Conservation (phyloP, 2,888 invertebrate genomes). For the Bembecia ichneumoniformis region DNA sequence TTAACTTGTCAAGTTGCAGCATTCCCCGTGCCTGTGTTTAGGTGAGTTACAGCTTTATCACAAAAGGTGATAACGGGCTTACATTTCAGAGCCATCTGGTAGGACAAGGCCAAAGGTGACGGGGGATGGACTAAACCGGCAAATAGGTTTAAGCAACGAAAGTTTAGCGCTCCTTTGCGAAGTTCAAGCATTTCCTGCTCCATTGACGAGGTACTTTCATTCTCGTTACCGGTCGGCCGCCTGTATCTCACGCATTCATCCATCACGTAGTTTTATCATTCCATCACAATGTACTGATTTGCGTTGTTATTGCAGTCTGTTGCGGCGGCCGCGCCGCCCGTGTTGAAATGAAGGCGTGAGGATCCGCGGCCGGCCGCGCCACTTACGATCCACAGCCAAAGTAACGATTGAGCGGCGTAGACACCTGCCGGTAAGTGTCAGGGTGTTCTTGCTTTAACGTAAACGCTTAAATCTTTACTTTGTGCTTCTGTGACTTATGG, state of each 20-base stretch:
- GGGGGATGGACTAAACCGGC: conserved; percentile 74
- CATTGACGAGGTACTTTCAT: conserved; percentile 79
- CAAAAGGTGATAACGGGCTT: conserved; percentile 39
- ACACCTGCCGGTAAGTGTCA: conserved; percentile 71
- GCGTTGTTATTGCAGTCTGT: conserved; percentile 67
- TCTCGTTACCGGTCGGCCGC: conserved; percentile 40
- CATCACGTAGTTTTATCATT: conserved; percentile 57
- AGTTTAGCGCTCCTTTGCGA: conserved; percentile 81
- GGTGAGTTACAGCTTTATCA: conserved; percentile 67
- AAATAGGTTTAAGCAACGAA: conserved; percentile 50
- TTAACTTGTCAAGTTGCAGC: conserved; percentile 79
- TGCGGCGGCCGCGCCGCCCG: conserved; percentile 54
- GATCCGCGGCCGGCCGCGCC: conserved; percentile 60
- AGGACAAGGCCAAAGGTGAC: conserved; percentile 79
- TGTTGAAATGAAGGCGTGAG: conserved; percentile 61
- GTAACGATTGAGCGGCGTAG: conserved; percentile 68
- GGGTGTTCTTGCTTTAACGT: conserved; percentile 69
- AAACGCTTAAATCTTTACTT: conserved; percentile 70
- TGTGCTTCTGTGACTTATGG: conserved; percentile 60
- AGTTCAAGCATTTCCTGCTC: conserved; percentile 84
- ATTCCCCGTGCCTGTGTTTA: conserved; percentile 78
- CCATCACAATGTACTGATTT: conserved; percentile 61
- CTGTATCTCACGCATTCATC: conserved; percentile 64
- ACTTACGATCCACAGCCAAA: conserved; percentile 59
- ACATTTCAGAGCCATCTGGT: conserved; percentile 77